Conservation (phyloP, 1,140 invertebrate species). For the Pissodes strobi region DNA sequence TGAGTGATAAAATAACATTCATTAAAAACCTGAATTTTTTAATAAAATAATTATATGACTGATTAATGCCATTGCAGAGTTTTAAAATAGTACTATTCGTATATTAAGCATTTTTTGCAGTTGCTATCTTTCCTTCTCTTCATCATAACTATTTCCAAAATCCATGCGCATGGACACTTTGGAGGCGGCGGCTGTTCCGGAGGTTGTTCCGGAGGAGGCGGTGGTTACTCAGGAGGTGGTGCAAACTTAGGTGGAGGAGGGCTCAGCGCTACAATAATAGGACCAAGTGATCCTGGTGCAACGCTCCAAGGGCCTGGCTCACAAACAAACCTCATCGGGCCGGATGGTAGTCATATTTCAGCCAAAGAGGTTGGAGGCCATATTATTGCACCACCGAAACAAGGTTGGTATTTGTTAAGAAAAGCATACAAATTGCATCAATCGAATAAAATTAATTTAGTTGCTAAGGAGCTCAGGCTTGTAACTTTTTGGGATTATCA, state of each 20-base stretch:
- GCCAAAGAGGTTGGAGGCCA: slow-evolving; percentile 40
- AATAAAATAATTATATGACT: too few species aligned
- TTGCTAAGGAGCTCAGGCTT: too few species aligned
- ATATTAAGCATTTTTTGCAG: not conserved
- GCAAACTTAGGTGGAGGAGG: slow-evolving; percentile 4
- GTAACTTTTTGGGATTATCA: too few species aligned
- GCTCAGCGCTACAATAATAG: slow-evolving; percentile 37
- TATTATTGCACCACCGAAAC: slow-evolving; percentile 41
- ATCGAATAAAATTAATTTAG: too few species aligned
- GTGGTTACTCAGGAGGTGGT: slow-evolving; percentile 11
- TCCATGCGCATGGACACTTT: not conserved
- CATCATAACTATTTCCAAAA: not conserved
- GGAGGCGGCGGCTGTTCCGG: not conserved
- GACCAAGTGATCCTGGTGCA: slow-evolving; percentile 42
- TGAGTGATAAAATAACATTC: too few species aligned
- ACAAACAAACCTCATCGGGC: slow-evolving; percentile 34
- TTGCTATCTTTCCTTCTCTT: not conserved
- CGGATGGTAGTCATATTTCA: slow-evolving; percentile 44
- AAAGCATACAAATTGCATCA: not conserved
- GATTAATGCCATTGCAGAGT: too few species aligned
- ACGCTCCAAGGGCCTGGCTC: slow-evolving; percentile 41
- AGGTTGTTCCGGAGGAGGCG: slow-evolving; percentile 8
- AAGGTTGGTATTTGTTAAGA: slow-evolving; percentile 21
- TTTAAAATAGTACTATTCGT: too few species aligned
- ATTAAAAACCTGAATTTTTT: too few species aligned